Conservation (phyloP, 2,888 invertebrate genomes). For the Aquatica leii region DNA sequence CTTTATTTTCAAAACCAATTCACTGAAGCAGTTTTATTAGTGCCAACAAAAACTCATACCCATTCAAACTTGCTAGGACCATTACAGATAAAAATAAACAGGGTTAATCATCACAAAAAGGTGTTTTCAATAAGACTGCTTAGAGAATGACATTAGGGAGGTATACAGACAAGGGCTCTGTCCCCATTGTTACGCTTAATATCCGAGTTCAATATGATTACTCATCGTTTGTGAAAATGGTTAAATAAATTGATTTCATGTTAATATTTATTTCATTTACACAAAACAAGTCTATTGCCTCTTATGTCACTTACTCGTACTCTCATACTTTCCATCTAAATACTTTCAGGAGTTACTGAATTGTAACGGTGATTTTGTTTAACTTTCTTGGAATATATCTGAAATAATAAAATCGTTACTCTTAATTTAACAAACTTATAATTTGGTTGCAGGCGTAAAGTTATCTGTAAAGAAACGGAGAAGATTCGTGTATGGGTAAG, state of each 20-base stretch:
- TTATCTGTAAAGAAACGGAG: too few species aligned
- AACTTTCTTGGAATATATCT: too few species aligned
- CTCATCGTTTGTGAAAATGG: conserved; percentile 60
- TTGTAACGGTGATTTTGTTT: too few species aligned
- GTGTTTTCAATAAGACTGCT: conserved; percentile 57
- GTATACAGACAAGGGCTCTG: conserved; percentile 53
- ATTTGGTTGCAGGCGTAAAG: too few species aligned
- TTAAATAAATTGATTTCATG: conserved; percentile 58
- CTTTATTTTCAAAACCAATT: conserved; percentile 22
- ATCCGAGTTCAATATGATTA: conserved; percentile 59
- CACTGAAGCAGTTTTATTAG: conserved; percentile 34
- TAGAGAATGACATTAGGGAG: conserved; percentile 58
- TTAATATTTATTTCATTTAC: conserved; percentile 46
- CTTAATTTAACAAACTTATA: too few species aligned
- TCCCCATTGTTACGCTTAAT: conserved; percentile 58
- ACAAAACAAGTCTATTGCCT: too few species aligned
- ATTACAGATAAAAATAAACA: conserved; percentile 56
- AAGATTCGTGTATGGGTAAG: too few species aligned
- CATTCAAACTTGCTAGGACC: conserved; percentile 47
- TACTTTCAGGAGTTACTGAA: too few species aligned
- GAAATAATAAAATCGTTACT: too few species aligned
- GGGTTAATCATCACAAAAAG: conserved; percentile 54
- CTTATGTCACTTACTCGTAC: too few species aligned
- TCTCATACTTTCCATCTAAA: too few species aligned
- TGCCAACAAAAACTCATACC: conserved; percentile 18